Evolutionary conservation across 1,140 invertebrate species (phyloP).

Genomic region (Orchestia grillus): DNA sequence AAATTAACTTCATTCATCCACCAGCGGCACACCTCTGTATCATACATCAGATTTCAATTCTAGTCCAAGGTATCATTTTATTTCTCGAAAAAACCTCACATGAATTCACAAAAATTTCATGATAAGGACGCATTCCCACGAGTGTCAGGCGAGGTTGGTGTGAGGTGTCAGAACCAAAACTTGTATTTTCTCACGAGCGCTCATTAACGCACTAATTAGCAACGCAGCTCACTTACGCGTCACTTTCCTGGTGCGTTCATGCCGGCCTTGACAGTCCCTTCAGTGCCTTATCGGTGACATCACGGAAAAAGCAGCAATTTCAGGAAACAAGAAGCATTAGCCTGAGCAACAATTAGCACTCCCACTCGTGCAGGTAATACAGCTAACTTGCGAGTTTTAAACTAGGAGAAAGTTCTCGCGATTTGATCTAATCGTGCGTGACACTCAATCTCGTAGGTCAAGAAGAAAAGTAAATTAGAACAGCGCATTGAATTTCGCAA

Average conservation of each 20-base stretch:
- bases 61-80: neutral
- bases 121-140: slow-evolving; percentile 17
- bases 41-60: neutral
- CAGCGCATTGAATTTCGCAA: neutral
- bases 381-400: neutral
- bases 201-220: slow-evolving; percentile 20
- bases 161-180: neutral
- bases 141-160: neutral
- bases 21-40: neutral
- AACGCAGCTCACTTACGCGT: neutral
- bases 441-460: neutral
- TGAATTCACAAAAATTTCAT: neutral
- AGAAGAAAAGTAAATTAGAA: neutral
- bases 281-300: neutral
- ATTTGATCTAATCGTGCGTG: neutral
- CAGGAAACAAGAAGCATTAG: neutral
- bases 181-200: slow-evolving; percentile 2
- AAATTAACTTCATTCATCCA: neutral
- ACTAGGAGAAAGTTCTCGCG: neutral
- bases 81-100: neutral
- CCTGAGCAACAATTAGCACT: neutral
- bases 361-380: neutral
- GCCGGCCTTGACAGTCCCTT: slow-evolving; percentile 1
- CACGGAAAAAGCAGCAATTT: neutral
- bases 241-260: neutral